These are phyloP conservation scores for Melanotus villosus DNA, from an alignment of 2,888 invertebrate species.

Conservation along the genomic window DNA sequence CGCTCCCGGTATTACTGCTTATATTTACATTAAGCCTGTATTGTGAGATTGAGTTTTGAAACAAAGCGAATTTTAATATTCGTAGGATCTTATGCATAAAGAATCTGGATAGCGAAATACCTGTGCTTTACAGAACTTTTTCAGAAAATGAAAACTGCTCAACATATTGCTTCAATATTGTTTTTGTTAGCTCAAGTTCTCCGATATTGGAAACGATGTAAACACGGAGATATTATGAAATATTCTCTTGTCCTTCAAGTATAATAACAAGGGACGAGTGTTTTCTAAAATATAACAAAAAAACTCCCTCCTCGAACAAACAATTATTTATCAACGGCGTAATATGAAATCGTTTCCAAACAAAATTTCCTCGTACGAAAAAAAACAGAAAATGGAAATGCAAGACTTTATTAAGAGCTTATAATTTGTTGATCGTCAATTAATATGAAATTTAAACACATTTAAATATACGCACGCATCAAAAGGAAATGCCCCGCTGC, in stretches of 20 bases:
- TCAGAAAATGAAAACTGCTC: conserved; percentile 44
- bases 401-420: too few relatives aligned
- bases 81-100: conserved; percentile 63
- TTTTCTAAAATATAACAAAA: background rate
- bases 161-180: conserved; percentile 49
- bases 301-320: background rate
- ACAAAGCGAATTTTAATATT: conserved; percentile 68
- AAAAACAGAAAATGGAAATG: too few relatives aligned
- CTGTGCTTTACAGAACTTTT: conserved; percentile 52
- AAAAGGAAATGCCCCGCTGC: conserved; percentile 16
- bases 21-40: conserved; percentile 66
- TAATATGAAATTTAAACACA: too few relatives aligned
- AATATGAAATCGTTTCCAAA: background rate
- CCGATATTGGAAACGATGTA: conserved; percentile 45
- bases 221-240: conserved; percentile 41
- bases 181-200: conserved; percentile 42
- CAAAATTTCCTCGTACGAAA: background rate
- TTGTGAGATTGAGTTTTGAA: conserved; percentile 66
- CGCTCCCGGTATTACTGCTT: conserved; percentile 62
- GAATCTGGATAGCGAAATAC: conserved; percentile 61
- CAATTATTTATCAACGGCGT: background rate
- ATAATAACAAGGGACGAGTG: conserved; percentile 9
- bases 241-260: conserved; percentile 24
- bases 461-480: too few relatives aligned
- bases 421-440: too few relatives aligned